Evolutionary conservation across 2,113 vertebrate species (phyloP).

Genomic region (Ovis canadensis): DNA sequence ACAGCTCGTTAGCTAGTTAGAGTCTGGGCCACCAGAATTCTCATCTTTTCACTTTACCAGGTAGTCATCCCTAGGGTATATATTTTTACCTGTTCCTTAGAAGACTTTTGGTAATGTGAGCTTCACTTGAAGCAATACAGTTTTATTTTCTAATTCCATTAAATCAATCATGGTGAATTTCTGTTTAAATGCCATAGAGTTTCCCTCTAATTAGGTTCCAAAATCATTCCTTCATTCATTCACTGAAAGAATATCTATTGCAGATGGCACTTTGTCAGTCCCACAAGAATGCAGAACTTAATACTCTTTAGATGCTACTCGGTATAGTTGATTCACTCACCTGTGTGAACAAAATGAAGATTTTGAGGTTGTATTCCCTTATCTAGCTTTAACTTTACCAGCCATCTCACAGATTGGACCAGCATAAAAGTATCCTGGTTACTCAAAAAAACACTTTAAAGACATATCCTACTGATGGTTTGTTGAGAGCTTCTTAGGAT

Average conservation of each 20-base stretch:
- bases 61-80: background rate
- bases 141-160: background rate
- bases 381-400: background rate
- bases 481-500: background rate
- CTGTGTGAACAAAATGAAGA: background rate
- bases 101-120: background rate
- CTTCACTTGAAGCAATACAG: background rate
- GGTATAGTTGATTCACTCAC: background rate
- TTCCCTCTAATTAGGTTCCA: background rate
- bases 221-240: background rate
- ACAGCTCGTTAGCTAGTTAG: background rate
- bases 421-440: background rate
- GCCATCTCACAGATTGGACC: background rate
- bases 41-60: background rate
- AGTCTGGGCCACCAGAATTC: background rate
- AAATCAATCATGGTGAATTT: background rate
- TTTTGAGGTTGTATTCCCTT: background rate
- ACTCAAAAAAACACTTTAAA: background rate
- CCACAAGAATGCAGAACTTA: background rate
- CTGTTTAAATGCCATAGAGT: background rate
- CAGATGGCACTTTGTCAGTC: background rate
- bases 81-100: conserved; percentile 4
- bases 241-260: background rate
- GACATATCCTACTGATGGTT: background rate
- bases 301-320: background rate